Evolutionary conservation across 2,113 vertebrate genomes (phyloP), one percentile per base, ranked within the genome.

Genomic region (Toxostoma redivivum): DNA sequence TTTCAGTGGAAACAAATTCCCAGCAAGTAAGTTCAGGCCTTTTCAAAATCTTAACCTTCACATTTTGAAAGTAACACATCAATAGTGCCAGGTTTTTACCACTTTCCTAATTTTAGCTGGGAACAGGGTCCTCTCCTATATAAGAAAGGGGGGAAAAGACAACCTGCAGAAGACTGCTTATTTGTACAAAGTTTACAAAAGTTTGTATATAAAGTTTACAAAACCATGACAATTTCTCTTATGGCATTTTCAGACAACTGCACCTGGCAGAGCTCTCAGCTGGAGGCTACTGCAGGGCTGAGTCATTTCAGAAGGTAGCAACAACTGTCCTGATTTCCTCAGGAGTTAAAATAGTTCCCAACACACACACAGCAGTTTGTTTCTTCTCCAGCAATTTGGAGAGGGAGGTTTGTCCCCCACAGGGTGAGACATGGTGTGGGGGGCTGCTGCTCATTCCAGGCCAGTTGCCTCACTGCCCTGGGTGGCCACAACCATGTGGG

Each of bases 401-500:
- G 83, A 58, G 35, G 23, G 21, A 72, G 27, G 48, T 83, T 73
- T 69, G 33, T 20, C 23, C 14, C 31, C 15, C 1, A 3, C 47
- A 54, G 28, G 21, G n/a, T 50, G 8, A 67, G 44, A 56, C 9
- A 7, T 5, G 57, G 35, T 4, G 0, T 19, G 5, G 37, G 37
- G 30, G 30, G 7, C 48, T 3, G 2, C 21, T 5, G 1, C 37
- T 86, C 11, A 17, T 73, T 37, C 37, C 42, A 82, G 58, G 21
- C 38, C 23, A 18, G 30, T 62, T 4, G 1, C 44, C 47, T 79
- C 4, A 1, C 16, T 54, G 42, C 21, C 53, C 45, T 33, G 31
- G 8, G 8, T 69, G 53, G 48, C 23, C 38, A 47, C 2, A 1
- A 2, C 6, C 13, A 5, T 1, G 0, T 0, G 0, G 21, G 18